Percentiles rank a stretch among this genome's conserved stretches.
Evolutionary conservation across 2,797 vertebrate species (phyloP).

Genomic region (Rhinogobio ventralis): DNA sequence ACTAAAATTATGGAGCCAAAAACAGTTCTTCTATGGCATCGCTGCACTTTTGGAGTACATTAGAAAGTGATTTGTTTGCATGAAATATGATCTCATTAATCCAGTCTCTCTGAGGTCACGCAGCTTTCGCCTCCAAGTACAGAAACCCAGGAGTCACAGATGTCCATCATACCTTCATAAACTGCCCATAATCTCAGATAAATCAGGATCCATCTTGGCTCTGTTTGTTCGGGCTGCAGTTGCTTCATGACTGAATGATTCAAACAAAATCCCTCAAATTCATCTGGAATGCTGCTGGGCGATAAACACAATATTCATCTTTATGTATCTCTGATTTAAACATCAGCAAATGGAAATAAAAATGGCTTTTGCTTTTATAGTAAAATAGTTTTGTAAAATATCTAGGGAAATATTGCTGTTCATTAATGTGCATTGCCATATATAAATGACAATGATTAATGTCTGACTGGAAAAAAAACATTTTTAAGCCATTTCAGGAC

Average conservation of each 20-base stretch:
- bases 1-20: too few relatives aligned
- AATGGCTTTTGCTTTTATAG: background rate
- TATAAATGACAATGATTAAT: background rate
- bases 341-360: background rate
- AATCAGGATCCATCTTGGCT: background rate
- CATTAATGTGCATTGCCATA: background rate
- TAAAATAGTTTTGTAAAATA: background rate
- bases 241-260: background rate
- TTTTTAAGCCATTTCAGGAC: background rate
- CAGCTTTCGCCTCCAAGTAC: background rate
- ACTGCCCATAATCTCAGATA: background rate
- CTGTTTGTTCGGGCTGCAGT: too few relatives aligned
- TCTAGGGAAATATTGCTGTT: background rate
- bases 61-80: background rate
- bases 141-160: slow-evolving; percentile 15
- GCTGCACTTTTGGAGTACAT: too few relatives aligned
- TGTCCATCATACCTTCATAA: background rate
- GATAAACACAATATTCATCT: background rate
- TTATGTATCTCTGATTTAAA: background rate
- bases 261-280: background rate
- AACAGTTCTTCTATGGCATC: too few relatives aligned
- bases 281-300: background rate
- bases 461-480: background rate
- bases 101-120: background rate
- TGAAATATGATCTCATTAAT: slow-evolving; percentile 8